Base-by-base conservation (phyloP, 2,113 vertebrate genomes). In the Calonectris borealis region DNA sequence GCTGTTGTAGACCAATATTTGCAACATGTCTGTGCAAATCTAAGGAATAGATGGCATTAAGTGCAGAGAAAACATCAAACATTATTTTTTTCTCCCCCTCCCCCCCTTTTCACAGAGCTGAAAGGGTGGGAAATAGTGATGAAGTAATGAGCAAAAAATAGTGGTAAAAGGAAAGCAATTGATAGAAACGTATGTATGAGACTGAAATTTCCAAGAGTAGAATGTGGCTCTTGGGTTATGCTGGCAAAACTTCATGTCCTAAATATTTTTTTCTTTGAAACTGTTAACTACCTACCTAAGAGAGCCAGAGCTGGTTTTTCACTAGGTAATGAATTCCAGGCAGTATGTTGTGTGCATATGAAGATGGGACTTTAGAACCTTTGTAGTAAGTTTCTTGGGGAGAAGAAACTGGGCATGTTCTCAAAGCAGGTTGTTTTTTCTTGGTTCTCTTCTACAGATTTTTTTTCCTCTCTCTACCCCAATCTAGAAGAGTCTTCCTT, bases 61-160 rank as follows among this genome's bases (percentile, higher is more conserved):
- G 10, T 44, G 6, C 49, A 78, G 49, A 64, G 36, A 21, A 44
- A 88, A 26, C 34, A 61, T 40, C 10, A 60, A 40, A 4, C 6
- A 26, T n/a, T 26, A 13, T 24, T 51, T 6, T 54, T 18, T 31
- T 3, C 0, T 9, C 6, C 2, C 31, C 6, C 31, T 49, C 7
- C 11, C 11, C 20, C 7, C 2, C 10, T 61, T 32, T 62, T 42
- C 24, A 25, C 26, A 65, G 29, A 55, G 42, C 16, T 62, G 60
- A 52, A 70, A 86, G 18, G 10, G 5, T 79, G 27, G 44, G 26
- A 86, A 66, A 65, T 46, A 8, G 5, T 44, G n/a, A 26, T 66
- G 52, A 79, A 57, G 17, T 58, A 83, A 80, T 42, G 16, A 80
- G 27, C 7, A 80, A 62, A 80, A 80, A 60, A 27, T 4, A 58